A percentile compares a stretch with the other conserved stretches of the same genome.
Evolutionary conservation across 2,797 vertebrate species (phyloP).

Genomic region (Phaenicophaeus curvirostris): DNA sequence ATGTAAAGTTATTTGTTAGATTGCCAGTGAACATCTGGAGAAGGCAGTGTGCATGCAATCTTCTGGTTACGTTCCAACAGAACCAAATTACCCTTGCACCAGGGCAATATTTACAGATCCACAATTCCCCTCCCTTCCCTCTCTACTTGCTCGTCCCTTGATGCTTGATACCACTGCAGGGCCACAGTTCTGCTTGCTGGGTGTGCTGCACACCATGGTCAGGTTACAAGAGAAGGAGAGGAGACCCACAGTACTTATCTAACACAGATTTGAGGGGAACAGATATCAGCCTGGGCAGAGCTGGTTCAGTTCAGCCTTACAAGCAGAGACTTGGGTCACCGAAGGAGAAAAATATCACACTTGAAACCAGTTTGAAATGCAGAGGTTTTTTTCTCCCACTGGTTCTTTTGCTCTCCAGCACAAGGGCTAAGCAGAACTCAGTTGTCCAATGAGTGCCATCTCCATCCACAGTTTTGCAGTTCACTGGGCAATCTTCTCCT

Average conservation of each 20-base stretch:
- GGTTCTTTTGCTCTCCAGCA: not conserved
- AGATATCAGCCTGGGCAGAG: not conserved
- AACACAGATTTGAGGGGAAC: not conserved
- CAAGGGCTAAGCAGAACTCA: not conserved
- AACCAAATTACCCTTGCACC: not conserved
- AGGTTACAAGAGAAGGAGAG: not conserved
- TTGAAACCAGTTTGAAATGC: not conserved
- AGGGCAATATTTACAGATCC: not conserved
- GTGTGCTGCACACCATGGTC: accelerated
- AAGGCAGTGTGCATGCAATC: not conserved
- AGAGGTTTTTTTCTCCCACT: accelerated
- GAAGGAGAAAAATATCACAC: not conserved
- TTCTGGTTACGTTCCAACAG: not conserved
- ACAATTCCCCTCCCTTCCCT: not conserved
- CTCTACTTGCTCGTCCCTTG: not conserved
- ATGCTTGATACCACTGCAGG: too few species aligned
- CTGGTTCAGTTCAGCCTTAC: not conserved
- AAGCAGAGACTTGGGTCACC: not conserved
- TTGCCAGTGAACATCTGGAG: not conserved
- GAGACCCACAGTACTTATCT: not conserved
- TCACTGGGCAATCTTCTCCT: not conserved
- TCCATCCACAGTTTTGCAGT: not conserved
- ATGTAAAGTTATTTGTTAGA: not conserved
- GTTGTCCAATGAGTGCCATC: accelerated
- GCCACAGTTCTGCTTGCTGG: not conserved